A percentile compares a stretch with the other conserved stretches of the same genome.
Conservation (phyloP, 1,140 invertebrate species). For the Dolichoris vasculosae region DNA sequence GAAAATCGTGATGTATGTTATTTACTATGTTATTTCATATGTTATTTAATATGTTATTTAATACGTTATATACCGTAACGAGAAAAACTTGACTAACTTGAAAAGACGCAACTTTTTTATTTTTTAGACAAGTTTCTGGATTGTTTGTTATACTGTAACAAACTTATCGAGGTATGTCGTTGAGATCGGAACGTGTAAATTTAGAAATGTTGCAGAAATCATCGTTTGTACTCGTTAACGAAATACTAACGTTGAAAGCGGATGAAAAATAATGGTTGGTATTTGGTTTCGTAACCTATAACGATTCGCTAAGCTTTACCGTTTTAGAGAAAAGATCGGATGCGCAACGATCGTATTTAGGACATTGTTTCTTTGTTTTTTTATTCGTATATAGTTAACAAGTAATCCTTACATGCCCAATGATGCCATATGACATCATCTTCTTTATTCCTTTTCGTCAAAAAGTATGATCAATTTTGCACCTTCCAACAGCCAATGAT, state of each 20-base stretch:
- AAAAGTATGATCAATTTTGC: constrained; percentile 31
- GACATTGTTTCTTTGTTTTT: background rate
- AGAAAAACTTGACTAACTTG: background rate
- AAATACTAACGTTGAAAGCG: background rate
- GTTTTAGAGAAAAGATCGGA: too few species aligned
- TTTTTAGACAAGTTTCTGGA: background rate
- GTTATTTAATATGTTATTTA: background rate
- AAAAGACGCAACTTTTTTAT: background rate
- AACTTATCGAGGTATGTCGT: background rate
- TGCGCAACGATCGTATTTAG: too few species aligned
- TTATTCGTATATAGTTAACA: background rate
- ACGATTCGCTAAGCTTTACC: too few species aligned
- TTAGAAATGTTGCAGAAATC: background rate
- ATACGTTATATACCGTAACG: background rate
- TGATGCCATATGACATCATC: constrained; percentile 50
- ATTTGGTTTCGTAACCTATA: background rate
- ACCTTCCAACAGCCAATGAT: constrained; percentile 14
- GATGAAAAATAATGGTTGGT: background rate
- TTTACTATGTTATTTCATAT: background rate
- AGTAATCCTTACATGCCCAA: constrained; percentile 43
- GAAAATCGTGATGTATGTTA: background rate
- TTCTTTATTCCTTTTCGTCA: constrained; percentile 39
- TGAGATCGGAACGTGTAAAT: background rate
- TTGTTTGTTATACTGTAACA: background rate
- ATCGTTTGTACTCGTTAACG: background rate